Evolutionary conservation across 1,140 invertebrate species (phyloP), one percentile per base, ranked within the genome.

Genomic region (Laodelphax striatellus): DNA sequence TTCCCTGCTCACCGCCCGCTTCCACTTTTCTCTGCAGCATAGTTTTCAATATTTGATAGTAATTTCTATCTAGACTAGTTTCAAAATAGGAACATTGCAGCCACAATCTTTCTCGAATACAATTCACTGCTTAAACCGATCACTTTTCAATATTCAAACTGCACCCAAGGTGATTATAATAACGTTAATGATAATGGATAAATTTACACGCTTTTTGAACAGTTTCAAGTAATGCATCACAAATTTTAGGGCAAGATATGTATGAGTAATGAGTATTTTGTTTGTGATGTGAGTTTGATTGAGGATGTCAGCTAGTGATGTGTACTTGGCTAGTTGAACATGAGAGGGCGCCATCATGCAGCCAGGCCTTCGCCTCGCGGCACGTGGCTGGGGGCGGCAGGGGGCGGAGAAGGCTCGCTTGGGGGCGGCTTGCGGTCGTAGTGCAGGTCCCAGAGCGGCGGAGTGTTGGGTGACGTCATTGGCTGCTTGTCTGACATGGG

Each of bases 311-410:
- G 24, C 24, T 28, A 28, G 34, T 38, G 34, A 38, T 8, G 34
- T 38, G 1, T 5, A 8, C 3, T 38, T 38, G 34, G 21, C 16
- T 55, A 38, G 22, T 24, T 55, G 53, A 55, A 38, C 22, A 50
- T 50, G 16, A 55, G 52, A 10, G 56, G 53, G 42, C 42, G 55
- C 52, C 53, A 64, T 75, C 73, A 75, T 73, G 80, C 69, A 68
- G 79, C 70, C 31, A 79, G 60, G 10, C 77, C 76, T 62, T 79
- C 77, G n/a, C 77, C 74, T 44, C 76, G 67, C 53, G 77, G 66
- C 34, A 60, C 59, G 46, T 64, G 55, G 50, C 13, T 24, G 28
- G 60, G 73, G 44, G 75, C 65, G 14, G 72, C 73, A 63, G 41
- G 64, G 13, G 72, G 75, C 68, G 5, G 73, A 63, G 41, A 71